Evolutionary conservation across 2,888 invertebrate genomes (phyloP).

Genomic region (Ceriagrion tenellum): DNA sequence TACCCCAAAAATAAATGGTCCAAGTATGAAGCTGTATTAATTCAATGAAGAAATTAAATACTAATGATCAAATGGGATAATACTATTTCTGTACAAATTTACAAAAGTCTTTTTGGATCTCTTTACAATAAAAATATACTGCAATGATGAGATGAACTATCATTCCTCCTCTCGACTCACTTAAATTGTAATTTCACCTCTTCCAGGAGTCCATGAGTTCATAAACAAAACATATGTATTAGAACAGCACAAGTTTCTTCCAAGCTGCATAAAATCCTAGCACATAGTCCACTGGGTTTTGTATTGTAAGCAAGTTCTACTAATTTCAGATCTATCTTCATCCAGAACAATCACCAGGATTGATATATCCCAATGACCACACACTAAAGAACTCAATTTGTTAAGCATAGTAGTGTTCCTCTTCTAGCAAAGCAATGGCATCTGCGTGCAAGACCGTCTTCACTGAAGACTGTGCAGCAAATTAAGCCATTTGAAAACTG

Average conservation of each 20-base stretch:
- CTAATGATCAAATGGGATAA: background rate
- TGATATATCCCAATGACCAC: background rate
- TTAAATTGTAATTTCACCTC: background rate
- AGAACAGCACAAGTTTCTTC: background rate
- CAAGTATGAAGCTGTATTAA: slow-evolving; percentile 43
- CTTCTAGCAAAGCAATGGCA: background rate
- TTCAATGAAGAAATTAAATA: slow-evolving; percentile 38
- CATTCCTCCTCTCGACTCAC: background rate
- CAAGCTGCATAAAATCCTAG: background rate
- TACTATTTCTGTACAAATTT: slow-evolving; percentile 57
- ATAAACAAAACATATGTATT: background rate
- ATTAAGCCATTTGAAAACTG: background rate
- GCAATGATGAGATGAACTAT: slow-evolving; percentile 8
- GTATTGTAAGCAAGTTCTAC: background rate
- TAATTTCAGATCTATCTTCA: slow-evolving; percentile 29
- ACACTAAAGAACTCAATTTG: background rate
- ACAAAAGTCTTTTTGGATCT: slow-evolving; percentile 34
- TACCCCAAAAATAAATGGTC: slow-evolving; percentile 40
- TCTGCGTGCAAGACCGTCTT: slow-evolving; percentile 9
- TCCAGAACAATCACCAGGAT: background rate
- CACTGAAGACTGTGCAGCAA: slow-evolving; percentile 28
- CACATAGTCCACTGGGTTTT: slow-evolving; percentile 3
- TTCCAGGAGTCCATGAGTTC: background rate
- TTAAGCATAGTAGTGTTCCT: background rate
- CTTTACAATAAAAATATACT: background rate